Evolutionary conservation across 2,797 vertebrate species (phyloP), one percentile per base, ranked within the genome.

Genomic region (Diplodus puntazzo): DNA sequence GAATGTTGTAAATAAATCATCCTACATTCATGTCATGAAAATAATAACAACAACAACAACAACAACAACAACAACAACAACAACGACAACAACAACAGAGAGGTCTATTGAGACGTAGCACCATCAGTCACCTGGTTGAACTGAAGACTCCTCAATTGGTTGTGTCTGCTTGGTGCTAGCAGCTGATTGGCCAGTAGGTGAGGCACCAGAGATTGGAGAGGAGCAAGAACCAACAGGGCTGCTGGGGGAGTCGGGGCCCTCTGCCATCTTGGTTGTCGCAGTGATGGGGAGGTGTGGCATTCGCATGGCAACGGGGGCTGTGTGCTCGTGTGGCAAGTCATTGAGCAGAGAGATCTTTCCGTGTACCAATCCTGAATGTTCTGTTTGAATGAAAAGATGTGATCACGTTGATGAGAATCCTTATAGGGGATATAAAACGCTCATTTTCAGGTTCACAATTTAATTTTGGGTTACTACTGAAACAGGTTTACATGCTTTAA

Each of bases 241-340:
- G 83, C 82, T 68, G 73, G 93, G 87, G 16, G 92, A 91, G 43
- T 91, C 90, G 0, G 89, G 87, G 49, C 79, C 70, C 54, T 95
- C 94, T 16, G 94, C 94, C 2, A 91, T 92, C 87, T 96, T 96
- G 65, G 94, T 96, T 20, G 92, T 94, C 4, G 95, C 95, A 1
- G 94, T 95, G 83, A 96, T 97, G 0, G 98, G 97, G 79, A 97
- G 95, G 88, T 99, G 97, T 16, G 97, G 96, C 94, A 95, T 96
- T 75, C 95, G 91, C 87, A 96, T 93, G 27, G 90, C 63, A 10
- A 89, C 74, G 0, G 94, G 86, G 0, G 92, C 88, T 0, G 84
- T 80, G 86, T 93, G 89, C 70, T 92, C 96, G 43, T 94, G 96
- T 9, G 89, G 91, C 49, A 89, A 60, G 21, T 92, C 88, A 39